A percentile compares a stretch with the other conserved stretches of the same genome.
Conservation (phyloP, 37 sponge, comb jelly and placozoan species). For the Cladorhizidae sp. region DNA sequence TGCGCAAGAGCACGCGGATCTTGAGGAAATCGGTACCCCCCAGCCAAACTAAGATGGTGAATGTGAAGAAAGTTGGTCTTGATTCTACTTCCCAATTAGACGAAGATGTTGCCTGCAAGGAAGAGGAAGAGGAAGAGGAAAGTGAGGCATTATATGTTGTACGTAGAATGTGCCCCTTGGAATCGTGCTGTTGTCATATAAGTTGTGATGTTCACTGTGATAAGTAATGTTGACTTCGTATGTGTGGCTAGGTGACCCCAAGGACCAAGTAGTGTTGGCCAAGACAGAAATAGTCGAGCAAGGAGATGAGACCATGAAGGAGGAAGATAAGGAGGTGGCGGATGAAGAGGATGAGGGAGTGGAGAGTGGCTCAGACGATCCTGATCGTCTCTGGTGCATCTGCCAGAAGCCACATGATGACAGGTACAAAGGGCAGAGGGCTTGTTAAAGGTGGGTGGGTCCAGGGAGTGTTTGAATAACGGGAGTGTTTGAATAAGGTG, state of each 20-base stretch:
- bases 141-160: too few relatives aligned
- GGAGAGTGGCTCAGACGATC: constrained; percentile 54
- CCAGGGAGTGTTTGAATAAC: too few relatives aligned
- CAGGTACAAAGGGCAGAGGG: constrained; percentile 65
- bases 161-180: too few relatives aligned
- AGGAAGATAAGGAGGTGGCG: constrained; percentile 22
- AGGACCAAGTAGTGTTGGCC: not conserved
- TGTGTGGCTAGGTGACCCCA: too few relatives aligned
- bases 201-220: too few relatives aligned
- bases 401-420: constrained; percentile 79
- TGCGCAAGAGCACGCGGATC: not conserved
- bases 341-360: constrained; percentile 44
- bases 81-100: not conserved
- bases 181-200: too few relatives aligned
- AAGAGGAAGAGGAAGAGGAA: constrained; percentile 10
- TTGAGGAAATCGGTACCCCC: not conserved
- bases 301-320: not conserved
- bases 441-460: too few relatives aligned
- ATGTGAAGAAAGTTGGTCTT: not conserved
- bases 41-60: not conserved
- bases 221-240: too few relatives aligned
- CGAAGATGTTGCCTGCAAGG: not conserved
- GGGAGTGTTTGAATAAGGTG: too few relatives aligned
- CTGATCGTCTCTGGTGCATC: constrained; percentile 75
- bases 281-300: not conserved